Base-by-base conservation (phyloP, 2,113 vertebrate species). In the Naja naja region DNA sequence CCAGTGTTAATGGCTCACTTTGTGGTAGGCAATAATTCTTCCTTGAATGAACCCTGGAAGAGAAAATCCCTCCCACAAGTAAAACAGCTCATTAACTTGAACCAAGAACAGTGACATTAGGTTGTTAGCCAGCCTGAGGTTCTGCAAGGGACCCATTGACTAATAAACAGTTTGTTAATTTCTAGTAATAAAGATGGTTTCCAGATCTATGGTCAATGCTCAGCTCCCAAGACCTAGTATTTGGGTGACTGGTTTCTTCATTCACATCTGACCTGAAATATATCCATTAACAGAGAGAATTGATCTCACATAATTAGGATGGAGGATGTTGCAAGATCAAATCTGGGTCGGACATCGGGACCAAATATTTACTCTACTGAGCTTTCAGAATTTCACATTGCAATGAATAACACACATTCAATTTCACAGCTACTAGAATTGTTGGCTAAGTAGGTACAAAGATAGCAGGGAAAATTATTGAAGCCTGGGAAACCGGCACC, bases 121-220 rank as follows among this genome's bases (percentile, higher is more conserved):
- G 88, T 88, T 20, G 91, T 53, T 18, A 90, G 30, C 16, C 85
- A 94, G 81, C 7, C 64, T 7, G 12, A 89, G 14, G 9, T 90
- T 85, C 52, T 53, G 93, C 27, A 0, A n/a, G 90, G 45, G 85
- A 3, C 0, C 34, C 14, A 22, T 43, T 89, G 9, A 34, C 22
- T 74, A 94, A 54, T 58, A 94, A 87, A 92, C 3, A 94, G 81
- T 54, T 91, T 87, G 93, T 94, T 91, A 92, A 90, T 23, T 92
- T 54, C 55, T 91, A 10, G 1, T 0, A 92, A 86, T 25, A 94
- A 92, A 22, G 30, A 92, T 58, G 20, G 58, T 39, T 27, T 85
- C 91, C 34, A 45, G 43, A 85, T 47, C 30, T 85, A 34, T 87
- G 39, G 1, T 92, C 85, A 88, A 1, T 0, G 91, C 23, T 69